Base-by-base conservation (phyloP, 2,888 invertebrate species). In the Allygus modestus region DNA sequence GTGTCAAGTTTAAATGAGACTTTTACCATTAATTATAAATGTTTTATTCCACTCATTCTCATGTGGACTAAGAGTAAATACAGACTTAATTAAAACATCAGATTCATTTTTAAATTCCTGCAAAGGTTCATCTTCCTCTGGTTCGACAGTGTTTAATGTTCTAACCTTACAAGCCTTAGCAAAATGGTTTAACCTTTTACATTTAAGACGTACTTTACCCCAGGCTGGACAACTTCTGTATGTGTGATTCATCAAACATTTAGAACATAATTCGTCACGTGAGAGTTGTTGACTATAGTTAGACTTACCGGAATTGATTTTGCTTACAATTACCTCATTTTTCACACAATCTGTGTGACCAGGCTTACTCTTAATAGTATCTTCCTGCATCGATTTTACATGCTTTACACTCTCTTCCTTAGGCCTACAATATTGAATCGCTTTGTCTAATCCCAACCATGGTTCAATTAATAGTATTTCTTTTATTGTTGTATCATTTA, bases 401-500 rank as follows among this genome's bases (percentile, higher is more conserved):
- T 71, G 71, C 31, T 71, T 71, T 71, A 4, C 9, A 71, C n/a
- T 71, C 17, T 71, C 71, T 33, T 71, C 71, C 37, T n/a, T 71
- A n/a, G 33, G 5, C 33, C n/a, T 71, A 33, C 71, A 71, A 33
- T 71, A 71, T 31, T 33, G 11, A 71, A 71, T n/a, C 9, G 71
- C 71, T 71, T 71, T 71, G 37, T 71, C 71, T 33, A 71, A n/a
- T 12, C n/a, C n/a, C 33, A 71, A 33, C 2, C 31, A 4, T 4
- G 71, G 9, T 9, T 71, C 71, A 4, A 71, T 33, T 28, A 71
- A 31, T 17, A 71, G 9, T n/a, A 9, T 33, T 17, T 71, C 31
- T n/a, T 71, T 71, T 2, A 7, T 5, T 9, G 2, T 1, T 33
- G 1, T 5, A 33, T 71, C 71, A 5, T 71, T 33, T 12, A n/a